A percentile compares a stretch with the other conserved stretches of the same genome.
Evolutionary conservation across 1,140 invertebrate species (phyloP).

Genomic region (Carposina sasakii): DNA sequence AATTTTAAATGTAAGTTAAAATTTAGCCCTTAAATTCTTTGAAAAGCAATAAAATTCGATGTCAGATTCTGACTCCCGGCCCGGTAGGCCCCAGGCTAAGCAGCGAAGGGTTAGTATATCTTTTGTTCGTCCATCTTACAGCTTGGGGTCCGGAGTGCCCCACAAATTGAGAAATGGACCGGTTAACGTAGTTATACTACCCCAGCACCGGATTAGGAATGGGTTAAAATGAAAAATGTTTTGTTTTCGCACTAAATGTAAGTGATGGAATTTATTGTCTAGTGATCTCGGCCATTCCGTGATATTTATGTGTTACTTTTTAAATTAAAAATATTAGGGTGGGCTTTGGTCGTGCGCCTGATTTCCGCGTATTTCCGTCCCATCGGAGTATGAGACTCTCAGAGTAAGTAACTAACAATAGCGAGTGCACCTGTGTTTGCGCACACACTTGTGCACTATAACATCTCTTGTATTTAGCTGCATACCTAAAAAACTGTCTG

Average conservation of each 20-base stretch:
- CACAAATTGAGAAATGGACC: constrained; percentile 69
- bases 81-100: constrained; percentile 42
- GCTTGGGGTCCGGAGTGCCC: constrained; percentile 40
- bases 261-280: constrained; percentile 24
- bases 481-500: too few species aligned
- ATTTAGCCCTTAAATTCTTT: constrained; percentile 30
- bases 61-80: constrained; percentile 34
- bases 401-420: too few species aligned
- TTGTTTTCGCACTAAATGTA: constrained; percentile 38
- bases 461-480: too few species aligned
- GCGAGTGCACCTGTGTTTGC: too few species aligned
- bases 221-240: constrained; percentile 58
- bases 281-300: too few species aligned
- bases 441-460: too few species aligned
- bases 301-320: too few species aligned
- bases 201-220: constrained; percentile 48
- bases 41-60: constrained; percentile 58
- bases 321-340: too few species aligned
- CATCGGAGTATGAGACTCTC: too few species aligned
- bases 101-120: constrained; percentile 58
- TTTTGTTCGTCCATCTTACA: constrained; percentile 55
- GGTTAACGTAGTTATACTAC: constrained; percentile 62
- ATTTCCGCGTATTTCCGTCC: too few species aligned
- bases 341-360: too few species aligned
- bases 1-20: too few species aligned